phyloP scores from a whole-genome alignment of 2,797 vertebrate genomes.

The Serranus cabrilla region DNA sequence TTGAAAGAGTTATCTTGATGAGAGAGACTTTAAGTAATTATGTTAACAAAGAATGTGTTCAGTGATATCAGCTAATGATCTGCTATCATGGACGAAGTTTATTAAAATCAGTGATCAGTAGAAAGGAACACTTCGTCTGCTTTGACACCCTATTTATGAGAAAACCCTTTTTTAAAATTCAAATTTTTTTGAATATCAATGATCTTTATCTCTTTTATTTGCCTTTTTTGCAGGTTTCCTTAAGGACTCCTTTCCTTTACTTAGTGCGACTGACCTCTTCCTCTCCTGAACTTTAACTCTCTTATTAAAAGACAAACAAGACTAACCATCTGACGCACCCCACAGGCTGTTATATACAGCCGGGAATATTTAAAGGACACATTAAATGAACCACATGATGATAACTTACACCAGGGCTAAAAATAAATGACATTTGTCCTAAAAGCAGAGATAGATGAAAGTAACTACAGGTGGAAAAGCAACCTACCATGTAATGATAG shows the following conservation, averaged over 20 bases:
- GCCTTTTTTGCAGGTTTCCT: background rate
- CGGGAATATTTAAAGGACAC: background rate
- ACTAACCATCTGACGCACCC: background rate
- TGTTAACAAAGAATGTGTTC: constrained; percentile 12
- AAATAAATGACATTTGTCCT: too few relatives aligned
- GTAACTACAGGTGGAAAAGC: too few relatives aligned
- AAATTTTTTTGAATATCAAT: background rate
- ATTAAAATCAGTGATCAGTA: constrained; percentile 14
- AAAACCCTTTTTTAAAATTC: too few relatives aligned
- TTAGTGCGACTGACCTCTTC: background rate
- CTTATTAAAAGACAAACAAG: background rate
- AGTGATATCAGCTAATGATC: constrained; percentile 15
- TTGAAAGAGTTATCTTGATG: constrained; percentile 10
- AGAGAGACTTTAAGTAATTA: constrained; percentile 26
- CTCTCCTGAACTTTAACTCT: background rate
- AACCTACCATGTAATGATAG: too few relatives aligned
- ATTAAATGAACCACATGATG: background rate
- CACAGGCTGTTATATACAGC: background rate
- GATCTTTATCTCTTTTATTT: background rate
- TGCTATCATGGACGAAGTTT: background rate
- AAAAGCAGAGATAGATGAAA: too few relatives aligned
- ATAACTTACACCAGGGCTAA: background rate
- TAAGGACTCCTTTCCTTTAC: background rate
- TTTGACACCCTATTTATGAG: background rate
- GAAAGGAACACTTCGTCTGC: background rate